Base-by-base conservation (phyloP, 2,797 vertebrate species). In the Pangasius sanitwongsei region DNA sequence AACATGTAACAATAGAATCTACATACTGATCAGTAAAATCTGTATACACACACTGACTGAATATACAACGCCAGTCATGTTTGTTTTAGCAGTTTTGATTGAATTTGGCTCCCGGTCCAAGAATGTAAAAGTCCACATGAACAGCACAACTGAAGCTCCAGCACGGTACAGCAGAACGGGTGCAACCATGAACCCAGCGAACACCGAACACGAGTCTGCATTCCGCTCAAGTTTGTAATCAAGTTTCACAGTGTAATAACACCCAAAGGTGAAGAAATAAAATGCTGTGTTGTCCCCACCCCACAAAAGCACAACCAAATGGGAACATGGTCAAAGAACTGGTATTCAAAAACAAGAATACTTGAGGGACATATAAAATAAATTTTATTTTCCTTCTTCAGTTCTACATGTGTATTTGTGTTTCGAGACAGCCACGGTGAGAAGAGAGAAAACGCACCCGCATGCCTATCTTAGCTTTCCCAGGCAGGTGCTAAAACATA, bases 331-430 rank as follows among this genome's bases (percentile, higher is more conserved):
- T 95, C 93, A 93, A 94, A 94, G 95, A 96, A 96, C 94, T 94
- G 94, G 94, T 97, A 87, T 91, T 96, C 96, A 96, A 96, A 94
- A 96, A 97, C 96, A 95, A 95, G 94, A 95, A 95, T 96, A 95
- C 96, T 96, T 96, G 95, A 96, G 96, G 96, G 96, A 97, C 96
- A 96, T 97, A 97, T 96, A 97, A 97, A 97, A 97, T 97, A 96
- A 97, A 97, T 95, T 97, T 97, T 97, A 97, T 97, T 97, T 95
- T 97, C 96, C 95, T 89, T 93, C 91, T 95, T 96, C 94, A 96
- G 94, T 95, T 96, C 96, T 97, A 96, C 96, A 96, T 95, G 93
- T 94, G 83, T 83, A 67, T 89, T 69, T 96, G 96, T 95, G 93
- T 96, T 96, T 95, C 95, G 95, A 95, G 94, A 97, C 95, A 95